Evolutionary conservation across 2,797 vertebrate species (phyloP).

Genomic region (Petrocephalus sullivani): DNA sequence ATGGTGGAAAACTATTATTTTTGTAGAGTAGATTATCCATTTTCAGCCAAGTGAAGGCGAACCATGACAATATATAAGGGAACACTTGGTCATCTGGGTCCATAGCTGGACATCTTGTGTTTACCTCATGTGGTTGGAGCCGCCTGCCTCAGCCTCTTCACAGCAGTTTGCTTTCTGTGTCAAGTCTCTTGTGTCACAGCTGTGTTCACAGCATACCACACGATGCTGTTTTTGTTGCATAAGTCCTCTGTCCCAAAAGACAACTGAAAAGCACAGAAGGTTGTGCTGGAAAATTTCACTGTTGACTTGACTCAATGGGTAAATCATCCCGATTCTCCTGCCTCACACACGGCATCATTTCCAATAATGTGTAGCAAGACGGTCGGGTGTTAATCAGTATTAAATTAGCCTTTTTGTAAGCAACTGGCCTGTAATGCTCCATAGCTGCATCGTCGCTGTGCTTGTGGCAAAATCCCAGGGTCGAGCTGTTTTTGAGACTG

Average conservation of each 20-base stretch:
- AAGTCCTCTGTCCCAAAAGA: conserved; percentile 25
- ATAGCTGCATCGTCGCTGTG: neutral
- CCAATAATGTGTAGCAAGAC: conserved; percentile 37
- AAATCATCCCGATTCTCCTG: conserved; percentile 33
- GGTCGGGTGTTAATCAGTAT: conserved; percentile 31
- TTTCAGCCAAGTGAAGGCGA: neutral
- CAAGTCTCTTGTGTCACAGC: conserved; percentile 5
- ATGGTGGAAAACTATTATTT: neutral
- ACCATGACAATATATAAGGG: neutral
- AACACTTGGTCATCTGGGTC: neutral
- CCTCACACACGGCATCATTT: conserved; percentile 32
- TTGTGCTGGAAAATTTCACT: conserved; percentile 26
- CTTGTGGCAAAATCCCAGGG: neutral
- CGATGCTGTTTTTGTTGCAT: conserved; percentile 28
- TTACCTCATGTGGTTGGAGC: neutral
- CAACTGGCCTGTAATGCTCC: neutral
- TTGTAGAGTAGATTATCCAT: neutral
- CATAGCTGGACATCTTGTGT: neutral
- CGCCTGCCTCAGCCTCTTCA: neutral
- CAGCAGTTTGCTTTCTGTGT: neutral
- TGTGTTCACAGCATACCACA: conserved; percentile 25
- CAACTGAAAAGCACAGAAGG: conserved; percentile 29
- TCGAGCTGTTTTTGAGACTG: neutral
- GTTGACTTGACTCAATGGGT: conserved; percentile 20
- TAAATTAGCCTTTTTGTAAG: conserved; percentile 20